A percentile compares a stretch with the other conserved stretches of the same genome.
Conservation (phyloP, 2,888 invertebrate genomes). For the Phortica magna region DNA sequence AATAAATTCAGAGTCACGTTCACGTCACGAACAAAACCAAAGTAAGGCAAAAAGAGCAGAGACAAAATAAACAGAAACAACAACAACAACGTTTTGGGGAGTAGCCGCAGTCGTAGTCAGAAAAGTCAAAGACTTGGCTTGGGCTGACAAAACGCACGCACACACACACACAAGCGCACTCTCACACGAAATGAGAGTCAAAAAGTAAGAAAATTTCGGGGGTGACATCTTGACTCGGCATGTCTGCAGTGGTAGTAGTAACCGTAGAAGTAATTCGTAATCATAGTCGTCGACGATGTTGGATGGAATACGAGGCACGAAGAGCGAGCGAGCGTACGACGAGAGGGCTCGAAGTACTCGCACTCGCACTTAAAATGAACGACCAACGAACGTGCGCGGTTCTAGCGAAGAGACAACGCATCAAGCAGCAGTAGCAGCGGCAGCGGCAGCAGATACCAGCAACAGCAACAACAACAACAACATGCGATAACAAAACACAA, state of each 20-base stretch:
- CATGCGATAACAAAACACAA: background rate
- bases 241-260: slow-evolving; percentile 49
- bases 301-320: slow-evolving; percentile 6
- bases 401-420: slow-evolving; percentile 35
- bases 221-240: slow-evolving; percentile 73
- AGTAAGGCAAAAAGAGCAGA: slow-evolving; percentile 68
- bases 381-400: slow-evolving; percentile 58
- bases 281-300: background rate
- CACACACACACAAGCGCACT: slow-evolving; percentile 44
- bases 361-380: slow-evolving; percentile 34
- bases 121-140: slow-evolving; percentile 19
- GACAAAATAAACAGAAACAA: slow-evolving; percentile 47
- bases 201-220: slow-evolving; percentile 59
- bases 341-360: slow-evolving; percentile 43
- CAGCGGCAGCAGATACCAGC: slow-evolving; percentile 25
- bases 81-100: slow-evolving; percentile 22
- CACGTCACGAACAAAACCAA: slow-evolving; percentile 79
- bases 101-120: slow-evolving; percentile 6
- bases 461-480: slow-evolving; percentile 28
- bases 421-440: slow-evolving; percentile 22
- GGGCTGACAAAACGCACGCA: slow-evolving; percentile 40
- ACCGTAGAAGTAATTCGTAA: slow-evolving; percentile 30
- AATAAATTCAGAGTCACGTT: slow-evolving; percentile 77
- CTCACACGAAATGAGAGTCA: slow-evolving; percentile 3
- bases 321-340: slow-evolving; percentile 24